Conservation (phyloP, 2,797 vertebrate species). For the Clarias fuscus region DNA sequence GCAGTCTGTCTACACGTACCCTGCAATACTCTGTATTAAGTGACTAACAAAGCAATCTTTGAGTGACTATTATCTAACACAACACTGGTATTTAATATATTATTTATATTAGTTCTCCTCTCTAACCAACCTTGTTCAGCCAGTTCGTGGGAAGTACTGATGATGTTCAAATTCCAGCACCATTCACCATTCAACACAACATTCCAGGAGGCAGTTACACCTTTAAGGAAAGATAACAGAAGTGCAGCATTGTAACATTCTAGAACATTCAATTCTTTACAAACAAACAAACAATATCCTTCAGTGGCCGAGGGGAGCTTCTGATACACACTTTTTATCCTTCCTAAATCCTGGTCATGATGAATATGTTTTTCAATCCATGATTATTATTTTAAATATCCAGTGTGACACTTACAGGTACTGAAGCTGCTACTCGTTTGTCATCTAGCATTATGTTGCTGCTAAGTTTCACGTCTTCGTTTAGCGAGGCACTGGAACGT, state of each 20-base stretch:
- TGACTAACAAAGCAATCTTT: neutral
- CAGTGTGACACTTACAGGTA: neutral
- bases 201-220: conserved; percentile 34
- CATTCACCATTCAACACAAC: conserved; percentile 6
- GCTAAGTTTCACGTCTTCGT: neutral
- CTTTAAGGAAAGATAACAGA: neutral
- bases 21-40: neutral
- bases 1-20: neutral
- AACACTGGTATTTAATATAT: too few species aligned
- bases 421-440: neutral
- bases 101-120: too few species aligned
- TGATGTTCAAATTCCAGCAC: conserved; percentile 36
- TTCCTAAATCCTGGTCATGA: neutral
- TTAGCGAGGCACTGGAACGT: neutral
- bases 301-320: neutral
- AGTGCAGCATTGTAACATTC: neutral
- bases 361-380: too few species aligned
- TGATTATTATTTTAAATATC: too few species aligned
- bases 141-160: neutral
- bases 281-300: too few species aligned
- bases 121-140: conserved; percentile 43
- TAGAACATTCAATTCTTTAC: neutral
- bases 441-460: too few species aligned
- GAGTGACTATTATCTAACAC: too few species aligned
- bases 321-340: neutral